phyloP scores from a whole-genome alignment of 2,113 vertebrate species.

The Psephotus haematonotus region DNA sequence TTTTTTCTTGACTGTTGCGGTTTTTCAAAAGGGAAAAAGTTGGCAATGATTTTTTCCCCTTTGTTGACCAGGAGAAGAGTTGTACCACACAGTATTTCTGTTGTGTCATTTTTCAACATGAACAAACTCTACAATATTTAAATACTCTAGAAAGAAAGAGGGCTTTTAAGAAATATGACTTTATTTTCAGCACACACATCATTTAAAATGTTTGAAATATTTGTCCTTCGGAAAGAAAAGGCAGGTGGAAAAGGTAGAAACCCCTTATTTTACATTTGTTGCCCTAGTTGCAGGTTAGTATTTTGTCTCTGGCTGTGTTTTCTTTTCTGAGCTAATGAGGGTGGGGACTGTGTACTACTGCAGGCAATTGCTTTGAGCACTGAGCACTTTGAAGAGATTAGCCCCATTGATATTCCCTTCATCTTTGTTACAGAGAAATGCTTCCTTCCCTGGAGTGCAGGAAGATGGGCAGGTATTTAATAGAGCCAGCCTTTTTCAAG shows the following conservation, averaged over 20 bases:
- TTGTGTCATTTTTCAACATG: slow-evolving; percentile 19
- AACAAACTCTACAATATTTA: background rate
- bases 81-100: background rate
- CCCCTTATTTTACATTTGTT: slow-evolving; percentile 14
- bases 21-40: background rate
- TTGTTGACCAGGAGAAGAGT: background rate
- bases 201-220: slow-evolving; percentile 41
- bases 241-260: slow-evolving; percentile 13
- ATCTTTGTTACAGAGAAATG: slow-evolving; percentile 55
- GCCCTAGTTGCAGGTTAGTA: background rate
- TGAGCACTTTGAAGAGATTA: slow-evolving; percentile 76
- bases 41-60: background rate
- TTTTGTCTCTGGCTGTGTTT: slow-evolving; percentile 61
- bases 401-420: slow-evolving; percentile 74
- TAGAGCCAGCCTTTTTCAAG: slow-evolving; percentile 65
- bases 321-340: slow-evolving; percentile 68
- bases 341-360: slow-evolving; percentile 45
- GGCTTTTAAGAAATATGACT: background rate
- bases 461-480: slow-evolving; percentile 72
- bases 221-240: slow-evolving; percentile 22
- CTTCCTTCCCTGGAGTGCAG: slow-evolving; percentile 61
- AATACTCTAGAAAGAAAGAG: background rate
- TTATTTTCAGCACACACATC: background rate
- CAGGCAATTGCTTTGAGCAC: slow-evolving; percentile 68
- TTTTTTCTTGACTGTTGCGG: background rate